Conservation (phyloP, 2,888 invertebrate species). For the Seira musarum region DNA sequence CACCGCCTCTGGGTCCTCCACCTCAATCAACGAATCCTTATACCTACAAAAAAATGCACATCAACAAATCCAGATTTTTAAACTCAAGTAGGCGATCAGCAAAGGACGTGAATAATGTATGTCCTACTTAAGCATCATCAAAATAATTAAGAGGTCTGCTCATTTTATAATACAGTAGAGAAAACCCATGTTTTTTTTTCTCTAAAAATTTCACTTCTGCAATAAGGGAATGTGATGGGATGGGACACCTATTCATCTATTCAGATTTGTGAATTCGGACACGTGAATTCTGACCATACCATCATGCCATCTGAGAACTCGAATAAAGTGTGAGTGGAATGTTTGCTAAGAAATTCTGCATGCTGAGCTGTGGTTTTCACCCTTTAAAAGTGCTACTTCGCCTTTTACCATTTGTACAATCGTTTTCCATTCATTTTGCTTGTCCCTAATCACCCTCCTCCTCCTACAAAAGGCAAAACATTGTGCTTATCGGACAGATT, state of each 20-base stretch:
- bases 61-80: neutral
- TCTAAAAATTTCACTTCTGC: too few relatives aligned
- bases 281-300: too few relatives aligned
- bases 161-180: neutral
- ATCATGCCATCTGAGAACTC: too few relatives aligned
- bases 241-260: neutral
- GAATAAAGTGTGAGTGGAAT: neutral
- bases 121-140: too few relatives aligned
- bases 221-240: neutral
- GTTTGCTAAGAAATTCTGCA: neutral
- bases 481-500: neutral
- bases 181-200: neutral
- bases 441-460: neutral
- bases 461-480: neutral
- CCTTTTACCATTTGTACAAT: neutral
- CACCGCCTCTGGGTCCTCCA: conserved; percentile 84
- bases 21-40: conserved; percentile 70
- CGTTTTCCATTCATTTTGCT: neutral
- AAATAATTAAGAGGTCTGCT: conserved; percentile 1
- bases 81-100: too few relatives aligned
- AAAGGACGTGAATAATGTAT: too few relatives aligned
- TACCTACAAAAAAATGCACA: conserved; percentile 65
- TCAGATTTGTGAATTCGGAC: neutral
- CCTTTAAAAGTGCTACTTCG: neutral
- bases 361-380: neutral